Evolutionary conservation across 2,113 vertebrate species (phyloP).

Genomic region (Nothocercus julius): DNA sequence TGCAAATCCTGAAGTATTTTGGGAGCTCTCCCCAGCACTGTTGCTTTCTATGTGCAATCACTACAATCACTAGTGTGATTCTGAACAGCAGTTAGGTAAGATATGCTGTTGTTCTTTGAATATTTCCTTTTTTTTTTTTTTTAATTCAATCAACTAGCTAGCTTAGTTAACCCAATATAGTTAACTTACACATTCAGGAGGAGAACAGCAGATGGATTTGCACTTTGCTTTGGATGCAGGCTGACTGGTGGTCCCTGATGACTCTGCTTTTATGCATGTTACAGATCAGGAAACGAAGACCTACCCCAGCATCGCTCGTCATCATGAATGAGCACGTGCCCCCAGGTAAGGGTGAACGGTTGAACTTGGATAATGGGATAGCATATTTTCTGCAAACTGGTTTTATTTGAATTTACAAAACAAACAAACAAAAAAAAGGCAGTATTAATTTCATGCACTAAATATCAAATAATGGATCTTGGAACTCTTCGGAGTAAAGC

Average conservation of each 20-base stretch:
- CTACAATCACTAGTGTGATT: neutral
- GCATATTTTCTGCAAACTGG: neutral
- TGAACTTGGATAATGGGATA: neutral
- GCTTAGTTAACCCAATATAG: neutral
- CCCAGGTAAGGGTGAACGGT: slow-evolving; percentile 78
- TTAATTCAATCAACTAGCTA: neutral
- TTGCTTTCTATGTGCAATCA: neutral
- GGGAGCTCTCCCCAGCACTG: neutral
- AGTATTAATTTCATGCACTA: neutral
- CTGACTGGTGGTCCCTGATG: neutral
- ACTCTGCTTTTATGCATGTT: slow-evolving; percentile 26
- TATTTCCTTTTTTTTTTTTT: neutral
- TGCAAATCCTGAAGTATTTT: neutral
- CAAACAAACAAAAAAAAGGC: neutral
- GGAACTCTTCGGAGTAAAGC: neutral
- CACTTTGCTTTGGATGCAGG: neutral
- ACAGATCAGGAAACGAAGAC: slow-evolving; percentile 93
- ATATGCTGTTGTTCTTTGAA: neutral
- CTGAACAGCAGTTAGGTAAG: neutral
- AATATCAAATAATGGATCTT: neutral
- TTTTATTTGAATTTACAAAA: neutral
- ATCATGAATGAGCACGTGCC: slow-evolving; percentile 88
- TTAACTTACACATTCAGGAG: neutral
- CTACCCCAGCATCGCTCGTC: slow-evolving; percentile 92
- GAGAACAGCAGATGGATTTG: neutral